Base-by-base conservation (phyloP, 2,888 invertebrate species). In the Colletes collaris region DNA sequence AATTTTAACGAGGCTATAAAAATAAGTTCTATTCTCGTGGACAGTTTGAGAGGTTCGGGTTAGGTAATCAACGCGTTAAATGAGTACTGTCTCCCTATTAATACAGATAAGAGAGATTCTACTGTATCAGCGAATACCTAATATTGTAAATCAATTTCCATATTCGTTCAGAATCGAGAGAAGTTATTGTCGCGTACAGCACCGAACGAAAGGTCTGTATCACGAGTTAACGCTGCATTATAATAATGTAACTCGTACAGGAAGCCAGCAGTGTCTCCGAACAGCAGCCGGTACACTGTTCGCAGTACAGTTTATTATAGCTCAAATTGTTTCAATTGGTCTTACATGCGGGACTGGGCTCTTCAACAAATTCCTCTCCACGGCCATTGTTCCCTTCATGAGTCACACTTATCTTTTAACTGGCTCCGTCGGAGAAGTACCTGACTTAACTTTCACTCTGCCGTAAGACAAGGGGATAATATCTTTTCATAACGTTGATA, bases 291-390 rank as follows among this genome's bases (percentile, higher is more conserved):
- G 67, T 13, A 69, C 56, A 16, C 66, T 53, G 79, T 65, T 74
- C 80, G 52, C 70, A 65, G 75, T 75, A 49, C 75, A 64, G 75
- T 81, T 82, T 83, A 83, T 83, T 82, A 82, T 64, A 76, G 79
- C 79, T 82, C 55, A 82, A 83, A 83, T 83, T 83, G 83, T 77
- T 82, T 83, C 84, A 84, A 84, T 84, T 84, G 84, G 79, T 71
- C 81, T 84, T 81, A 84, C 84, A 84, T 81, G 84, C 79, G 76
- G 84, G 84, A 74, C 78, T 55, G 69, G 27, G 53, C 84, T 82
- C 84, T 84, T 81, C 84, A 75, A 72, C 82, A 75, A 76, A 84
- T 84, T 84, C 84, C 79, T 76, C 66, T 70, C 65, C 74, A 40
- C 67, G 40, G 55, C 81, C 79, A 86, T 86, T 86, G 86, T 86